Conservation (phyloP, 2,797 vertebrate species). For the Acanthiza pusilla region DNA sequence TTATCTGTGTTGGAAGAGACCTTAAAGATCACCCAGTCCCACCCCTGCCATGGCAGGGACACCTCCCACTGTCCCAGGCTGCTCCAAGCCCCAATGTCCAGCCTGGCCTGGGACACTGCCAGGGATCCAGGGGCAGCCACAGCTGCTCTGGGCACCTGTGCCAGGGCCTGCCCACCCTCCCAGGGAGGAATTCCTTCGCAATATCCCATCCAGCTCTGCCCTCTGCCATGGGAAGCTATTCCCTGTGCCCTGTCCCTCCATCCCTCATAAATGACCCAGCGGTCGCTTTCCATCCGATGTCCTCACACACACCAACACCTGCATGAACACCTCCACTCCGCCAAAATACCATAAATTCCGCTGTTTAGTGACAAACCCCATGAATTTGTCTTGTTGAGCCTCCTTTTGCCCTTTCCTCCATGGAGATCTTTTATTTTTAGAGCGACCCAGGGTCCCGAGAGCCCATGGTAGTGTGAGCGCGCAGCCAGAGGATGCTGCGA, state of each 20-base stretch:
- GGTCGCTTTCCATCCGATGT: fast-evolving
- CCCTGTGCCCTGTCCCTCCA: no score
- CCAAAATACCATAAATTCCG: fast-evolving
- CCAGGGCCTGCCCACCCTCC: background rate
- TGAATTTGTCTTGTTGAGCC: background rate
- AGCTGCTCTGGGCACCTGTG: background rate
- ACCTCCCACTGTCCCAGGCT: background rate
- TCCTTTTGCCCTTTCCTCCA: background rate
- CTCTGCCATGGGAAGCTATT: background rate
- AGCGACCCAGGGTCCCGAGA: background rate
- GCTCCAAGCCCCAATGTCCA: background rate
- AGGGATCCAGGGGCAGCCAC: background rate
- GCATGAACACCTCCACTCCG: background rate
- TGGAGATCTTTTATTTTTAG: background rate
- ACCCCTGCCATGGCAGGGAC: background rate
- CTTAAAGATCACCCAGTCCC: fast-evolving
- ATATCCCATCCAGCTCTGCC: fast-evolving
- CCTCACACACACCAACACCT: background rate
- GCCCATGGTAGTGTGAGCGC: fast-evolving
- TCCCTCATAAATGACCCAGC: fast-evolving
- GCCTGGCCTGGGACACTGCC: background rate
- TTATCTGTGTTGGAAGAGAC: background rate
- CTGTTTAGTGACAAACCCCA: background rate
- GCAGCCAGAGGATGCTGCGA: fast-evolving
- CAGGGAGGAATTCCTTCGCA: background rate